Evolutionary conservation across 2,888 invertebrate genomes (phyloP).

Genomic region (Cordilura impudica): DNA sequence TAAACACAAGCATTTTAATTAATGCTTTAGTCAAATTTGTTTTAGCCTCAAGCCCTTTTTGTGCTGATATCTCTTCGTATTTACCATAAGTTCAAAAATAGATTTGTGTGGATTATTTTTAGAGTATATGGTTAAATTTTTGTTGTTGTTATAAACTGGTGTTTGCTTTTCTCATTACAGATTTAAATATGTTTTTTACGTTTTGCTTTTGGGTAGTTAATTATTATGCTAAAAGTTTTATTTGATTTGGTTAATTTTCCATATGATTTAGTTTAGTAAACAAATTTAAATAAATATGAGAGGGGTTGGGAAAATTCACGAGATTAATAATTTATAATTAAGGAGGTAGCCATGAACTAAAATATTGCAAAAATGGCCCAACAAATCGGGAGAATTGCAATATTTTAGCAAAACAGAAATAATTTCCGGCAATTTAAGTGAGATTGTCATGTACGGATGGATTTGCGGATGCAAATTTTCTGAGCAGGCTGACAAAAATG

Average conservation of each 20-base stretch:
- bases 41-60: not conserved
- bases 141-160: not conserved
- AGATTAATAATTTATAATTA: too few relatives aligned
- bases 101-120: not conserved
- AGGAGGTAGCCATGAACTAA: too few relatives aligned
- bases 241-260: slow-evolving; percentile 33
- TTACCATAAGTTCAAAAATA: not conserved
- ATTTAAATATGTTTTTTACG: not conserved
- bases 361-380: too few relatives aligned
- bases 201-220: not conserved
- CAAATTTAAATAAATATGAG: not conserved
- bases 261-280: slow-evolving; percentile 11
- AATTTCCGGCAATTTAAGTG: too few relatives aligned
- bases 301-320: too few relatives aligned
- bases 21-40: slow-evolving; percentile 1
- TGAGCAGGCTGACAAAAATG: too few relatives aligned
- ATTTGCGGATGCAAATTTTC: too few relatives aligned
- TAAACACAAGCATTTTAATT: not conserved
- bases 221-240: slow-evolving; percentile 29
- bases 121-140: not conserved
- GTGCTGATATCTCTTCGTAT: not conserved
- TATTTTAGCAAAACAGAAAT: too few relatives aligned
- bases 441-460: too few relatives aligned
- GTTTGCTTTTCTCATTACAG: slow-evolving; percentile 14
- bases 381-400: too few relatives aligned